A percentile compares a stretch with the other conserved stretches of the same genome.
Conservation (phyloP, 2,888 invertebrate genomes). For the Ectemnius cavifrons region DNA sequence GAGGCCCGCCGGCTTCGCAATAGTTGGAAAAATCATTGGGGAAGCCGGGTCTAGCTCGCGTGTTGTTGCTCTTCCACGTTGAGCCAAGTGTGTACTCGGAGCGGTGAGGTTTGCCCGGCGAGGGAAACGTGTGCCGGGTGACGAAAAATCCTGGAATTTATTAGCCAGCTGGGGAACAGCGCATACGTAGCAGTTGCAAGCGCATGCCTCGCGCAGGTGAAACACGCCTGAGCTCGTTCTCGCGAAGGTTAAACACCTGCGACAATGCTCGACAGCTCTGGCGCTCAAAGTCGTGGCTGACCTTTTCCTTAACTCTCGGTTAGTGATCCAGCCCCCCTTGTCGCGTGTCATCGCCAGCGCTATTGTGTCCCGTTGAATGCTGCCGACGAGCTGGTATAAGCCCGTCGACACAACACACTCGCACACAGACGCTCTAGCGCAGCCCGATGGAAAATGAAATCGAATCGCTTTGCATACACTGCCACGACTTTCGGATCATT, state of each 20-base stretch:
- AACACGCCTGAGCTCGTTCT: slow-evolving; percentile 54
- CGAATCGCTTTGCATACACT: too few species aligned
- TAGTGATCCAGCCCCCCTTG: slow-evolving; percentile 24
- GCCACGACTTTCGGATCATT: too few species aligned
- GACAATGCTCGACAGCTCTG: slow-evolving; percentile 55
- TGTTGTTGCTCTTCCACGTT: neutral
- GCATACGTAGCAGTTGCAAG: slow-evolving; percentile 47
- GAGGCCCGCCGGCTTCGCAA: slow-evolving; percentile 21
- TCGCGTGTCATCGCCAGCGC: slow-evolving; percentile 41
- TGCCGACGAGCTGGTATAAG: too few species aligned
- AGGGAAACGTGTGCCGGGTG: slow-evolving; percentile 27
- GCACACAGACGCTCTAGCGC: too few species aligned
- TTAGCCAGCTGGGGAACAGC: slow-evolving; percentile 44
- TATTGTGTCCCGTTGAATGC: slow-evolving; percentile 15
- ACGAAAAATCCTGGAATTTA: slow-evolving; percentile 65
- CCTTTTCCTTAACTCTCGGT: slow-evolving; percentile 37
- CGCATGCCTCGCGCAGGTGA: slow-evolving; percentile 41
- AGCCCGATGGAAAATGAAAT: too few species aligned
- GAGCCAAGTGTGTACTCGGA: too few species aligned
- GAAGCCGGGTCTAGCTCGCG: neutral
- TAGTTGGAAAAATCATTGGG: slow-evolving; percentile 1
- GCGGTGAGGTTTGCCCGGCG: neutral
- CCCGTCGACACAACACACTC: too few species aligned
- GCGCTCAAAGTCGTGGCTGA: slow-evolving; percentile 43
- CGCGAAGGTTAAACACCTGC: slow-evolving; percentile 61